These are phyloP conservation scores for Agriopis marginaria DNA, from an alignment of 2,888 invertebrate species.

Conservation along the genomic window DNA sequence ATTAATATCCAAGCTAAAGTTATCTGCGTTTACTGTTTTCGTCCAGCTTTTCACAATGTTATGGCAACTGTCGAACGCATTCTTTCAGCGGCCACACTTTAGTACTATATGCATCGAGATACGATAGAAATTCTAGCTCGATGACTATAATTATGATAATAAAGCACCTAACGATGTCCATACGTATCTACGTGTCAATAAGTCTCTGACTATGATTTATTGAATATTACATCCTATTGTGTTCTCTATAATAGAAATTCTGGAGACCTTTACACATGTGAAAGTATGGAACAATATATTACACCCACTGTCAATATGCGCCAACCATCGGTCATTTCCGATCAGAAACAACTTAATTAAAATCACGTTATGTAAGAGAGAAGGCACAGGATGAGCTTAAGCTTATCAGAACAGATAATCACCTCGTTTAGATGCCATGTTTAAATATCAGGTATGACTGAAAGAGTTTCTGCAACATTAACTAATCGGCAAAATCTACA, in stretches of 20 bases:
- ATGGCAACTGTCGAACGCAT: no score
- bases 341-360: constrained; percentile 17
- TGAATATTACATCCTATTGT: constrained; percentile 29
- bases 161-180: constrained; percentile 13
- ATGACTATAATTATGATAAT: background rate
- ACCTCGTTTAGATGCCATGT: constrained; percentile 1
- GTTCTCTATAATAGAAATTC: constrained; percentile 22
- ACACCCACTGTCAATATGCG: constrained; percentile 6
- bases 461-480: constrained; percentile 27
- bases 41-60: no score
- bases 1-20: background rate
- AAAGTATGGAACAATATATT: constrained; percentile 29
- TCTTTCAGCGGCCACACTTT: no score
- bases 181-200: constrained; percentile 12
- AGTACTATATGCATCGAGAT: no score
- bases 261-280: constrained; percentile 23
- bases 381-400: constrained; percentile 7
- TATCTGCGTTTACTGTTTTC: background rate
- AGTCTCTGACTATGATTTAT: constrained; percentile 34
- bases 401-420: constrained; percentile 22
- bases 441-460: constrained; percentile 12
- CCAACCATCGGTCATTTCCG: constrained; percentile 8
- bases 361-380: constrained; percentile 12
- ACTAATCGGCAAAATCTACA: constrained; percentile 18
- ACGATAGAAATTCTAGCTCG: no score